Evolutionary conservation across 2,797 vertebrate species (phyloP).

Genomic region (Fistularia commersonii): DNA sequence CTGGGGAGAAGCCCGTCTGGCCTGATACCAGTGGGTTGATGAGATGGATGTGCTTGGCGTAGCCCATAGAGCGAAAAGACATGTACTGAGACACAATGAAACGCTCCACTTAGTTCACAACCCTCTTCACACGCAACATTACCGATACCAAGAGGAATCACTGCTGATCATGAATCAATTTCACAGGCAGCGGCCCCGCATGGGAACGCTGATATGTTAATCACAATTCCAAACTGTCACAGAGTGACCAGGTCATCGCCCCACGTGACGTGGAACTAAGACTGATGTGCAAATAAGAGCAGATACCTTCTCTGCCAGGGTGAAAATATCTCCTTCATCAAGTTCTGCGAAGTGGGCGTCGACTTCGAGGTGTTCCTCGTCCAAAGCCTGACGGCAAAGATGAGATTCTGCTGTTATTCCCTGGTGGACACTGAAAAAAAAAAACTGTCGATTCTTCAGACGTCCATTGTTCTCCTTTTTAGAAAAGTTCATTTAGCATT

Average conservation of each 20-base stretch:
- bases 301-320: slow-evolving; percentile 93
- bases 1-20: slow-evolving; percentile 90
- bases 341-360: slow-evolving; percentile 97
- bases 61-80: slow-evolving; percentile 92
- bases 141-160: too few species aligned
- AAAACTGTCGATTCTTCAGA: too few species aligned
- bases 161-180: too few species aligned
- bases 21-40: slow-evolving; percentile 99
- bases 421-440: too few species aligned
- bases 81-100: slow-evolving; percentile 39
- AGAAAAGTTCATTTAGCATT: too few species aligned
- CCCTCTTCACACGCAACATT: too few species aligned
- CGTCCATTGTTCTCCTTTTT: too few species aligned
- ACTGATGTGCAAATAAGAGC: not conserved
- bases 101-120: not conserved
- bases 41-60: slow-evolving; percentile 88
- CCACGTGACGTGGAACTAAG: not conserved
- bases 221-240: too few species aligned
- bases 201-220: too few species aligned
- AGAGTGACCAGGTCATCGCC: too few species aligned
- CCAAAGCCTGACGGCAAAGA: slow-evolving; percentile 81
- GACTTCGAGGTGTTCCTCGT: slow-evolving; percentile 95
- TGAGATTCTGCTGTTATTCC: too few species aligned
- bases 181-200: too few species aligned
- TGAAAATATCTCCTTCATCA: slow-evolving; percentile 98